Percentiles rank a stretch among this genome's conserved stretches.
phyloP scores from a whole-genome alignment of 2,888 invertebrate species.

The Drosophila seclusa region DNA sequence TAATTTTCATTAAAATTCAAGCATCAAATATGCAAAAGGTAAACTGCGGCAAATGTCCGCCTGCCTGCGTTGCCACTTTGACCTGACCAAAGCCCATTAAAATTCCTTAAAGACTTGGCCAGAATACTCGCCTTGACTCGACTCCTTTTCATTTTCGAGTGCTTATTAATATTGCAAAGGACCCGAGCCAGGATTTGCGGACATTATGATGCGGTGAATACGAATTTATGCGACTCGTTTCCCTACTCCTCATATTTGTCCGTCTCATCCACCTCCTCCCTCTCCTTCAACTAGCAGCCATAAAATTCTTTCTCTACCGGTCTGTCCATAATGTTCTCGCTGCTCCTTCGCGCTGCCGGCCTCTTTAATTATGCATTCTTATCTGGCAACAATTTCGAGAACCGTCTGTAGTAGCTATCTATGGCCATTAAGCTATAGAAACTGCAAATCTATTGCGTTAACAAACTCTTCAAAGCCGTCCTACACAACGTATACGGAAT shows the following conservation, averaged over 20 bases:
- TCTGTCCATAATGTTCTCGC: neutral
- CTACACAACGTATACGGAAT: constrained; percentile 51
- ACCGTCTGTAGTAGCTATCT: constrained; percentile 39
- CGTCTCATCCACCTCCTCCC: too few relatives aligned
- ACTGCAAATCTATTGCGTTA: constrained; percentile 47
- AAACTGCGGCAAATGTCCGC: constrained; percentile 65
- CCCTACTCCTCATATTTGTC: neutral
- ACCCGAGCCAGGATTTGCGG: constrained; percentile 73
- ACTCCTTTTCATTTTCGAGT: constrained; percentile 81
- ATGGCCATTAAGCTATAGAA: constrained; percentile 51
- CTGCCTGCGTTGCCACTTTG: constrained; percentile 10
- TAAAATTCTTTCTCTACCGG: constrained; percentile 1
- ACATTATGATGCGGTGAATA: constrained; percentile 78
- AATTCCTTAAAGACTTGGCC: constrained; percentile 78
- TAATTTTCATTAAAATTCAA: constrained; percentile 84
- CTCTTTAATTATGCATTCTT: constrained; percentile 77
- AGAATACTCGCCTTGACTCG: constrained; percentile 38
- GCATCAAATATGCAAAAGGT: constrained; percentile 80
- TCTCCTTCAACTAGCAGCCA: neutral
- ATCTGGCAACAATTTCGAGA: constrained; percentile 57
- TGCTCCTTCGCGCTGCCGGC: constrained; percentile 7
- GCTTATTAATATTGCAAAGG: constrained; percentile 81
- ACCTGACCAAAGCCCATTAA: constrained; percentile 69
- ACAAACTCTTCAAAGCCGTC: constrained; percentile 25
- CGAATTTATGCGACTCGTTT: constrained; percentile 70